A percentile compares a stretch with the other conserved stretches of the same genome.
Conservation (phyloP, 1,140 invertebrate genomes). For the Lysiphlebus fabarum region DNA sequence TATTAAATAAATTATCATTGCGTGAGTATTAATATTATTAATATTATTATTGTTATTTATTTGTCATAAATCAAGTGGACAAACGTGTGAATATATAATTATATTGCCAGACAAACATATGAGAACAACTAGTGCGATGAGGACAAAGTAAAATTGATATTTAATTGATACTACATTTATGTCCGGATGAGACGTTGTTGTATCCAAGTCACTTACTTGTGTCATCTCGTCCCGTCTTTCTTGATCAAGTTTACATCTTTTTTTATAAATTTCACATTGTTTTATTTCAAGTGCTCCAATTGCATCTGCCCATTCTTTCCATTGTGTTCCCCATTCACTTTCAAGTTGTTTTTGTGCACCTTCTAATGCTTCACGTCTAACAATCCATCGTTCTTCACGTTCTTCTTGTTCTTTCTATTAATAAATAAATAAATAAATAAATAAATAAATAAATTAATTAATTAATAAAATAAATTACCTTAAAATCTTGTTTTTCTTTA, state of each 20-base stretch:
- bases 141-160: constrained; percentile 52
- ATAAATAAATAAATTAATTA: constrained; percentile 27
- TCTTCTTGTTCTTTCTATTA: constrained; percentile 55
- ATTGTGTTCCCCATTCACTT: constrained; percentile 54
- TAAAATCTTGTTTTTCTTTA: constrained; percentile 53
- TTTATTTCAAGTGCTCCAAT: constrained; percentile 49
- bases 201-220: constrained; percentile 54
- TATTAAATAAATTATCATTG: too few relatives aligned
- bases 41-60: neutral
- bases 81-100: constrained; percentile 55
- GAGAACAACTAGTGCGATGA: constrained; percentile 51
- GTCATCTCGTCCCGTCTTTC: constrained; percentile 56
- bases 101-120: constrained; percentile 55
- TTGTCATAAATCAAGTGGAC: constrained; percentile 51
- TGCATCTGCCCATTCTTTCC: constrained; percentile 53
- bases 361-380: constrained; percentile 51
- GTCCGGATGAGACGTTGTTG: constrained; percentile 39
- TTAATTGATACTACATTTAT: constrained; percentile 49
- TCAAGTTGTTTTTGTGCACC: constrained; percentile 56
- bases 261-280: constrained; percentile 51
- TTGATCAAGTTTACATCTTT: constrained; percentile 50
- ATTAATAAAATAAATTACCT: constrained; percentile 45
- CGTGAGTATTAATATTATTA: too few relatives aligned
- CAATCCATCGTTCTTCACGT: constrained; percentile 55
- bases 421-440: constrained; percentile 14